These are phyloP conservation scores for Meloidogyne chitwoodi DNA, from an alignment of 1,140 invertebrate species.

Conservation along the genomic window DNA sequence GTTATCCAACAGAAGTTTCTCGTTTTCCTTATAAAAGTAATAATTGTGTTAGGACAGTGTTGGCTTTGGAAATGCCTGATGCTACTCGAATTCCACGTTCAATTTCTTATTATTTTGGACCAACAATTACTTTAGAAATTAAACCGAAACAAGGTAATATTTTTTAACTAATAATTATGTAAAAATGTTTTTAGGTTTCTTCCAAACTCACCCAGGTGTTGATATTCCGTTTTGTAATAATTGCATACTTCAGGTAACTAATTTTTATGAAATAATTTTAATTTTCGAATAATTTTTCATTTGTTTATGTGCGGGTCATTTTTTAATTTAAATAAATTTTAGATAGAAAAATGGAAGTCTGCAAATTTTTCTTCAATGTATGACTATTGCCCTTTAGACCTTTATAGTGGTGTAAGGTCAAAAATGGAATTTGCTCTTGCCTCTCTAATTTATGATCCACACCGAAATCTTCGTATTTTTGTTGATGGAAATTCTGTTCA, in stretches of 20 bases:
- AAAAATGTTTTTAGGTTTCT: constrained; percentile 27
- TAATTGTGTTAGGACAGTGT: constrained; percentile 9
- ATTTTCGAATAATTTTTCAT: not conserved
- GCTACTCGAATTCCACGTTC: constrained; percentile 50
- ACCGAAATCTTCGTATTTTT: constrained; percentile 56
- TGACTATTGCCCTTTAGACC: constrained; percentile 56
- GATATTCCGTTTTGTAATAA: constrained; percentile 55
- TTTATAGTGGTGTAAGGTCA: constrained; percentile 48
- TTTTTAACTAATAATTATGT: not conserved
- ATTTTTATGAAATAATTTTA: not conserved
- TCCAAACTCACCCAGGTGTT: constrained; percentile 46
- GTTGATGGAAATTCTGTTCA: constrained; percentile 50
- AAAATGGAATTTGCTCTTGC: constrained; percentile 47
- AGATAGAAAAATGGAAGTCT: constrained; percentile 53
- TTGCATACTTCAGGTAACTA: constrained; percentile 52
- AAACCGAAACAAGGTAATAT: constrained; percentile 45
- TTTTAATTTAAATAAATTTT: not conserved
- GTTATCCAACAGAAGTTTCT: constrained; percentile 19
- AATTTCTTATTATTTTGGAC: constrained; percentile 20
- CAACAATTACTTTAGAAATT: constrained; percentile 58
- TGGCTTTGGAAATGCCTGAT: constrained; percentile 53
- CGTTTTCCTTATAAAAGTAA: not conserved
- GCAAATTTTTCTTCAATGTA: constrained; percentile 51
- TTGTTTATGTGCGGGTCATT: too few species aligned
- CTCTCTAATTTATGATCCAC: constrained; percentile 48